phyloP scores from a whole-genome alignment of 2,888 invertebrate genomes.

The Drosophila kanekoi region DNA sequence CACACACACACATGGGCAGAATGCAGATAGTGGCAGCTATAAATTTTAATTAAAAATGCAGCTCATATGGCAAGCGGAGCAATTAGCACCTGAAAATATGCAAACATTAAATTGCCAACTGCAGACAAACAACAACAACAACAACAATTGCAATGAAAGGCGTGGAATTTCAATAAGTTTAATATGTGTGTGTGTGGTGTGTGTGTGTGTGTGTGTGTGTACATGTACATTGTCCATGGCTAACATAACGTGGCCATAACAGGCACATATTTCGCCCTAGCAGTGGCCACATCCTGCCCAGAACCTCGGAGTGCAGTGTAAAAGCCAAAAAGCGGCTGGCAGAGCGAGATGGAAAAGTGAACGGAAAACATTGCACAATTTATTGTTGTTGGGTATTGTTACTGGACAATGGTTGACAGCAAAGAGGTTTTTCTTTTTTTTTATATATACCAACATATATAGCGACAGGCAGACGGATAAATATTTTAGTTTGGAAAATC shows the following conservation, averaged over 20 bases:
- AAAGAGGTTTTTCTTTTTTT: conserved; percentile 17
- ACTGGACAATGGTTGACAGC: conserved; percentile 49
- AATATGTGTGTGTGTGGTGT: conserved; percentile 26
- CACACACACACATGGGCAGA: not conserved
- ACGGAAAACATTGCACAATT: conserved; percentile 77
- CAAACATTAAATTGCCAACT: conserved; percentile 83
- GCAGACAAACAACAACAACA: conserved; percentile 50
- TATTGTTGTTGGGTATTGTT: conserved; percentile 55
- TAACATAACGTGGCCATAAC: conserved; percentile 83
- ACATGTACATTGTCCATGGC: conserved; percentile 69
- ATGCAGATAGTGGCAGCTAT: conserved; percentile 55
- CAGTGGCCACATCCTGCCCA: conserved; percentile 78
- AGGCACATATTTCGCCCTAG: conserved; percentile 83
- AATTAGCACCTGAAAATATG: conserved; percentile 85
- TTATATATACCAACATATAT: not conserved
- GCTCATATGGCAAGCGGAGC: conserved; percentile 84
- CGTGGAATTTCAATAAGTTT: conserved; percentile 70
- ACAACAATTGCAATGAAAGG: conserved; percentile 32
- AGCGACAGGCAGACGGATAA: conserved; percentile 62
- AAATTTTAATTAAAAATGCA: conserved; percentile 84
- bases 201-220: conserved; percentile 27
- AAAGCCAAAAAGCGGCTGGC: conserved; percentile 14
- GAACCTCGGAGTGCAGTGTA: conserved; percentile 12
- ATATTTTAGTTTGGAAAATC: conserved; percentile 75
- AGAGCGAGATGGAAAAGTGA: conserved; percentile 57